phyloP scores from a whole-genome alignment of 2,113 vertebrate genomes.

The Chunga burmeisteri region DNA sequence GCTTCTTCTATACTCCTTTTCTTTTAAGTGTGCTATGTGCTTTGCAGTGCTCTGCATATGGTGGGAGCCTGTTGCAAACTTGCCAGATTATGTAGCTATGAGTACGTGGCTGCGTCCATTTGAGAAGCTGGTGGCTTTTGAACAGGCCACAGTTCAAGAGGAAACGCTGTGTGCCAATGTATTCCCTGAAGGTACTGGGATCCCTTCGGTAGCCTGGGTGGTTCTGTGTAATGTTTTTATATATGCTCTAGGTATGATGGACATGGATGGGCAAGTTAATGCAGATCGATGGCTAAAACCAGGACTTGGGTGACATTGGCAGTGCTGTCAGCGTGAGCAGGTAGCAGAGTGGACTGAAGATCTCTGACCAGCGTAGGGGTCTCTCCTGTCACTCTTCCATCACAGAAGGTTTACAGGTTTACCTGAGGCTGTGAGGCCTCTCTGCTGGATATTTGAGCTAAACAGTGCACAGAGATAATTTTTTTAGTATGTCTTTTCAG shows the following conservation, averaged over 20 bases:
- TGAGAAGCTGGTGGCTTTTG: background rate
- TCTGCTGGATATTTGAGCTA: background rate
- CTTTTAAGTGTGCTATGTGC: background rate
- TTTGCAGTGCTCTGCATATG: rapidly evolving
- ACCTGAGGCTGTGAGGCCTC: background rate
- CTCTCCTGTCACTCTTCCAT: rapidly evolving
- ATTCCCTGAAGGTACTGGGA: background rate
- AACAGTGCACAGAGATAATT: background rate
- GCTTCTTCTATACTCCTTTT: background rate
- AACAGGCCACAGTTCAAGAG: background rate
- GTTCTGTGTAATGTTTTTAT: background rate
- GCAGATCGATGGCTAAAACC: background rate
- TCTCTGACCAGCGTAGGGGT: background rate
- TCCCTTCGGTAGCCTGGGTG: background rate
- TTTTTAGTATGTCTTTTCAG: background rate
- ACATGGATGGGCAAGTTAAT: background rate
- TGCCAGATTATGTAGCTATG: background rate
- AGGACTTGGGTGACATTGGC: background rate
- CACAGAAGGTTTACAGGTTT: background rate
- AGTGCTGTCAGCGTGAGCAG: background rate
- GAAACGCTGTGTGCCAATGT: background rate
- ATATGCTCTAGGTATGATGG: background rate
- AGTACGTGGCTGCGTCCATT: rapidly evolving
- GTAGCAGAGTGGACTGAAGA: background rate
- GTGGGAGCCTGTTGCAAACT: background rate